Evolutionary conservation across 1,140 invertebrate genomes (phyloP), one percentile per base, ranked within the genome.

Genomic region (Planococcus citri): DNA sequence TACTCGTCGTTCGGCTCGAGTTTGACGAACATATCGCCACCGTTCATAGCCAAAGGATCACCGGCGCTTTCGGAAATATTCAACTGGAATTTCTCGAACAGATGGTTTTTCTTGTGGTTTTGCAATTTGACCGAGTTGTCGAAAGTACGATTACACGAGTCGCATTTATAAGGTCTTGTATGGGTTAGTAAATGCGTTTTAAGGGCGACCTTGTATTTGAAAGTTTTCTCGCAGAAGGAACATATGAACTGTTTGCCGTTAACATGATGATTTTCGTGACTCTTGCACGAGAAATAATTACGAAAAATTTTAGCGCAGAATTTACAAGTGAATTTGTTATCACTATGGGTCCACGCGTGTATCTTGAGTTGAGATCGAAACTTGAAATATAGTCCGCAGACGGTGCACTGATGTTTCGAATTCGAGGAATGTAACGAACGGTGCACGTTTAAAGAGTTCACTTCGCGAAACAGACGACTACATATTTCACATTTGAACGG

Each of bases 1-100:
- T 9, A n/a, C 4, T 51, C 12, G 4, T 51, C 41, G 41, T 17
- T n/a, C 3, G 41, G 41, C 17, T 51, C 41, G 10, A 51, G 12
- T 51, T 51, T 51, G n/a, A 51, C n/a, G n/a, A 14, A 37, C 6
- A 14, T 51, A 17, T 51, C 41, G n/a, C n/a, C n/a, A n/a, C n/a
- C n/a, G n/a, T n/a, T n/a, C n/a, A n/a, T n/a, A n/a, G n/a, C n/a
- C n/a, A n/a, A n/a, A 51, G 6, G 41, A 17, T 9, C 41, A 17
- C 6, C n/a, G 3, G 2, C 41, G 12, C 41, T 20, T n/a, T 51
- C 41, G 2, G 41, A 51, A n/a, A 51, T 51, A 20, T 51, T 51
- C 41, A 51, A 51, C 41, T 51, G 41, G 41, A 51, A 51, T 51
- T 51, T 51, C n/a, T 51, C 41, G 41, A 51, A 51, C 17, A 51